Evolutionary conservation across 2,888 invertebrate genomes (phyloP), one percentile per base, ranked within the genome.

Genomic region (Congeria kusceri): DNA sequence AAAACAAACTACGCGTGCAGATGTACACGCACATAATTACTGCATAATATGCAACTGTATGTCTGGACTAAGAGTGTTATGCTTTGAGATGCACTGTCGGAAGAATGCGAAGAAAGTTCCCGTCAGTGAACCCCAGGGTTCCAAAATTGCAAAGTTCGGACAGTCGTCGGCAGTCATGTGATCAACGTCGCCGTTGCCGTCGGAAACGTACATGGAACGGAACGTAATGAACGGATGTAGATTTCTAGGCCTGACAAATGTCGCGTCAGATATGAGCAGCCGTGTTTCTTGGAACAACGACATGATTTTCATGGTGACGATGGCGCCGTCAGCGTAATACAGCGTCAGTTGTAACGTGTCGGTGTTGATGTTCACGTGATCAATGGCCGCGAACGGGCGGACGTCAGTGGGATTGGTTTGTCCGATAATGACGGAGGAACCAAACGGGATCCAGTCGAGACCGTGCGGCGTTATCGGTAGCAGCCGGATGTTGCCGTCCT

Each of bases 381-480:
- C 28, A 25, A 89, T 84, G n/a, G 85, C 74, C 9, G 89, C 86
- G 13, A 61, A 65, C 7, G 89, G 88, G 29, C 87, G 66, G 7
- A 49, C 44, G 3, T 62, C 56, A 0, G 7, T n/a, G 0, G 85
- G 85, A 61, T 87, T 75, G 1, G 83, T 77, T 44, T 86, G 80
- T 9, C 89, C 89, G 13, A 89, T 69, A 11, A 89, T 65, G 9
- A 89, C 74, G 0, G 89, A 88, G 7, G 89, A 87, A 20, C 89
- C 89, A 61, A 89, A 89, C 1, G 88, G 88, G 68, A 89, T 85
- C 88, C 87, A 88, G 69, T 89, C 88, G 27, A 88, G 56, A 11
- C 87, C 87, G 15, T 83, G 85, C 13, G 88, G 89, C 5, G 87
- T 85, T 13, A 86, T 72, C 1, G 85, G 88, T 5, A 86, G 70